Conservation (phyloP, 2,113 vertebrate genomes). For the Rhea americana region DNA sequence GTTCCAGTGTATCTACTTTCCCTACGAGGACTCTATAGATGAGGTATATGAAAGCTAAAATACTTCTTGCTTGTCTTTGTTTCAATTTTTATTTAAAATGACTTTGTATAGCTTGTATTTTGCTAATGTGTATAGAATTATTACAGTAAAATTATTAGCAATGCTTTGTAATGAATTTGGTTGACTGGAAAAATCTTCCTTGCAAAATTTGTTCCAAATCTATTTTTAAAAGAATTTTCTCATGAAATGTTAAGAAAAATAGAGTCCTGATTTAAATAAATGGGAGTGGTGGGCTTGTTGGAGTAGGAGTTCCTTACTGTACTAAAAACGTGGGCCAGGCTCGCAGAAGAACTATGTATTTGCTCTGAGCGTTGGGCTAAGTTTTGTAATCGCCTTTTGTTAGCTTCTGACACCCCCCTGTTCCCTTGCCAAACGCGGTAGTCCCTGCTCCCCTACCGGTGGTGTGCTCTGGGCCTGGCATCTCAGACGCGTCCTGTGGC, state of each 20-base stretch:
- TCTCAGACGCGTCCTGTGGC: neutral
- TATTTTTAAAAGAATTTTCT: neutral
- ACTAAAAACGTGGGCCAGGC: neutral
- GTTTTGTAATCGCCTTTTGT: neutral
- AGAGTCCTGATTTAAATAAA: neutral
- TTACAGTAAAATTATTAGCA: neutral
- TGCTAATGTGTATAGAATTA: neutral
- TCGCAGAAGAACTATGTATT: rapidly evolving
- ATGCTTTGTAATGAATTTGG: neutral
- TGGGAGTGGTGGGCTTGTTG: neutral
- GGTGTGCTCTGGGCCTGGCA: neutral
- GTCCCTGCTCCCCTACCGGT: neutral
- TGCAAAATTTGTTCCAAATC: neutral
- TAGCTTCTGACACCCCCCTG: rapidly evolving
- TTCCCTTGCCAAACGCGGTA: neutral
- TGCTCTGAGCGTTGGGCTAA: neutral
- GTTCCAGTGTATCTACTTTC: neutral
- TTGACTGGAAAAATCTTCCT: neutral
- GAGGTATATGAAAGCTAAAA: neutral
- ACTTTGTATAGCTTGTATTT: neutral
- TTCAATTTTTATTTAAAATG: neutral
- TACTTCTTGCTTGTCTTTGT: neutral
- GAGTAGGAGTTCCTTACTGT: neutral
- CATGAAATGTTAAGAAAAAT: neutral
- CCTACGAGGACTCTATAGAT: neutral